Percentiles rank a stretch among this genome's conserved stretches.
Evolutionary conservation across 2,888 invertebrate species (phyloP).

Genomic region (Drosophila gaucha): DNA sequence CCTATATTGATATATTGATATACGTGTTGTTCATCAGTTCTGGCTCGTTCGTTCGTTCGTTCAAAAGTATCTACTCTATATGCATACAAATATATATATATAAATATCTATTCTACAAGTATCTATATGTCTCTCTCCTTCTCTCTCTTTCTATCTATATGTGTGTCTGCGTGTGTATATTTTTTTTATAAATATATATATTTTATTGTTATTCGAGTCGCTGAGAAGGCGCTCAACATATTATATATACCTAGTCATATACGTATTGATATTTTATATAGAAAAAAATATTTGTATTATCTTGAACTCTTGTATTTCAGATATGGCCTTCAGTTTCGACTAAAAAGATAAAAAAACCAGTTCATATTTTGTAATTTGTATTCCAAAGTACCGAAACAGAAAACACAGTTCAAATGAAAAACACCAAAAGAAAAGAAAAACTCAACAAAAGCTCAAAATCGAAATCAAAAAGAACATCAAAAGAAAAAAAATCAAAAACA

Average conservation of each 20-base stretch:
- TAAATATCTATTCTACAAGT: slow-evolving; percentile 7
- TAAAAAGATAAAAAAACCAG: slow-evolving; percentile 62
- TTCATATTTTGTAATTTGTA: slow-evolving; percentile 71
- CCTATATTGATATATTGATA: slow-evolving; percentile 48
- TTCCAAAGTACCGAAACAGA: slow-evolving; percentile 55
- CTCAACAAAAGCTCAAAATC: slow-evolving; percentile 17
- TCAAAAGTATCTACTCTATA: slow-evolving; percentile 32
- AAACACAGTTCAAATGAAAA: slow-evolving; percentile 68
- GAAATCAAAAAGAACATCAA: slow-evolving; percentile 34
- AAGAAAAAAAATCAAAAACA: slow-evolving; percentile 19
- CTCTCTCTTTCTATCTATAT: slow-evolving; percentile 20
- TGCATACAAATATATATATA: slow-evolving; percentile 1
- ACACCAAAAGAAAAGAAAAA: slow-evolving; percentile 30
- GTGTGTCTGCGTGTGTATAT: slow-evolving; percentile 31
- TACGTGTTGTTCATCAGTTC: slow-evolving; percentile 72
- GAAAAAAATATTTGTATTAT: slow-evolving; percentile 61
- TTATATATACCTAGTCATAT: slow-evolving; percentile 17
- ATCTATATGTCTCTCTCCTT: slow-evolving; percentile 12
- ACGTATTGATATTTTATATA: slow-evolving; percentile 22
- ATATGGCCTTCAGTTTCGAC: slow-evolving; percentile 85
- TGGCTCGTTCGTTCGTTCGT: slow-evolving; percentile 72
- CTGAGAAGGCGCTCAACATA: slow-evolving; percentile 7
- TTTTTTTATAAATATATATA: slow-evolving; percentile 20
- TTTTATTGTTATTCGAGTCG: slow-evolving; percentile 23
- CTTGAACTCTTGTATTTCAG: slow-evolving; percentile 83